phyloP scores from a whole-genome alignment of 2,113 vertebrate genomes.

The Cryptotis parvus region DNA sequence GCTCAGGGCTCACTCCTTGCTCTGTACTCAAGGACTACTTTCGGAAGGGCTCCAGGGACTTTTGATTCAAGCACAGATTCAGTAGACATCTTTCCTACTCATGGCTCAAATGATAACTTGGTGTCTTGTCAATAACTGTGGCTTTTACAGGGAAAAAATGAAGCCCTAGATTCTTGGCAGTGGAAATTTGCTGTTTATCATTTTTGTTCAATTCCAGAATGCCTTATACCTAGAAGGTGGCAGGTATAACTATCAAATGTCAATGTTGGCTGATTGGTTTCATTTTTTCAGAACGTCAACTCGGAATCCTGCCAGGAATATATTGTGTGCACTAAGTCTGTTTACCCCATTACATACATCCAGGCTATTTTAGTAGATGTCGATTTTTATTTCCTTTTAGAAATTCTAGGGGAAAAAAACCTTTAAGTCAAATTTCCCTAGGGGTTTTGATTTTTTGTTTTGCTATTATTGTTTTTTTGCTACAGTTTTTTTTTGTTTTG shows the following conservation, averaged over 20 bases:
- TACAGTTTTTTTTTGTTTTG: too few relatives aligned
- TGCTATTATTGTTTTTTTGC: too few relatives aligned
- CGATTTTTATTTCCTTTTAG: not conserved
- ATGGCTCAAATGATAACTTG: not conserved
- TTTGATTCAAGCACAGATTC: not conserved
- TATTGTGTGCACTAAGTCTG: not conserved
- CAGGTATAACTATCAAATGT: not conserved
- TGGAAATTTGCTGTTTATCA: conserved; percentile 18
- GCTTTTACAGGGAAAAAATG: not conserved
- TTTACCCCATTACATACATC: not conserved
- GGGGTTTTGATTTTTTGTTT: too few relatives aligned
- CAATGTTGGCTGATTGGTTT: not conserved
- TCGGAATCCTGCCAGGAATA: not conserved
- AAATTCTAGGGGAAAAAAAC: not conserved
- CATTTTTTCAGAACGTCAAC: not conserved
- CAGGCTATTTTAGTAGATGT: not conserved
- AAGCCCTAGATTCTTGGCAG: not conserved
- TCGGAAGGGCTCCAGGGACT: too few relatives aligned
- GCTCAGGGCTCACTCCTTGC: too few relatives aligned
- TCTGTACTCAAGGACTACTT: too few relatives aligned
- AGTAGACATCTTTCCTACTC: not conserved
- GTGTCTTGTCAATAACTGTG: not conserved
- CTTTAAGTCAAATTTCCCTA: too few relatives aligned
- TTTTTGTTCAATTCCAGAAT: conserved; percentile 9
- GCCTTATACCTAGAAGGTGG: not conserved